Evolutionary conservation across 2,888 invertebrate species (phyloP).

Genomic region (Mayetiola destructor): DNA sequence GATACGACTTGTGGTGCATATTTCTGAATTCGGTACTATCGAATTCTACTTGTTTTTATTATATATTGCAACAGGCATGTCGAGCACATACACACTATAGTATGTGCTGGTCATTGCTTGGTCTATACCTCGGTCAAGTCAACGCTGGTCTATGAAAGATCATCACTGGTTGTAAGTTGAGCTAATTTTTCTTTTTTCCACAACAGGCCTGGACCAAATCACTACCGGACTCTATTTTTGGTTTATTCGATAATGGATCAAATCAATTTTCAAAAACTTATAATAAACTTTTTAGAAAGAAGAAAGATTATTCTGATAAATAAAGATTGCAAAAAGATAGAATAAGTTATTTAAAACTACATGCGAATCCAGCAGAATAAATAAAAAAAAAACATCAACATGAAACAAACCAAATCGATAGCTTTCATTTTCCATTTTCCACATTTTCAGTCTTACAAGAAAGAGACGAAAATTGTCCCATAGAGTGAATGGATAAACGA

Average conservation of each 20-base stretch:
- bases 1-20: too few relatives aligned
- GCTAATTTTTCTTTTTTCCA: neutral
- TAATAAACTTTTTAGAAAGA: neutral
- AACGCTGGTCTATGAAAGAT: neutral
- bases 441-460: neutral
- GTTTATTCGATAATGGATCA: neutral
- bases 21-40: too few relatives aligned
- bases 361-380: neutral
- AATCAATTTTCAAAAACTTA: neutral
- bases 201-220: neutral
- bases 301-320: neutral
- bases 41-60: neutral
- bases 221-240: neutral
- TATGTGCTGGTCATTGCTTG: neutral
- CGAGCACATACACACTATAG: neutral
- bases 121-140: neutral
- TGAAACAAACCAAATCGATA: neutral
- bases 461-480: neutral
- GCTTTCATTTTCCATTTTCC: neutral
- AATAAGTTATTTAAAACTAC: neutral
- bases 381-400: neutral
- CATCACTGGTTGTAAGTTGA: neutral
- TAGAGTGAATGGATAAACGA: neutral
- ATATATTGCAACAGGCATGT: neutral
- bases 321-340: neutral